Conservation (phyloP, 2,888 invertebrate genomes). For the Griposia aprilina region DNA sequence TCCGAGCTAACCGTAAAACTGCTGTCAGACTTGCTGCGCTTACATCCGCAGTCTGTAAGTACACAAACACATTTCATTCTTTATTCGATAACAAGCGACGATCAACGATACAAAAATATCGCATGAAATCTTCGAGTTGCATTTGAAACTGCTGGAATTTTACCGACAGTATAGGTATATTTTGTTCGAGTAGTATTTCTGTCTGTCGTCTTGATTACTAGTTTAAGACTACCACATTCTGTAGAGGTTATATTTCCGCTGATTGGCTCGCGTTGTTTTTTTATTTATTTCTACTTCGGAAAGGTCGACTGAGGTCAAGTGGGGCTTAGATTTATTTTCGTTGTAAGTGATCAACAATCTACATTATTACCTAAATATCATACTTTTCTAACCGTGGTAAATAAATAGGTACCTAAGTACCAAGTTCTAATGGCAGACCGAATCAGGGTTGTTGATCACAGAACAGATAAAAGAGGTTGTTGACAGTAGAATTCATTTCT, state of each 20-base stretch:
- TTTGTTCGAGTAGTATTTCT: background rate
- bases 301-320: background rate
- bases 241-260: background rate
- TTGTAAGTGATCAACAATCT: background rate
- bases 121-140: background rate
- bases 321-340: background rate
- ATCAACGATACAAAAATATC: background rate
- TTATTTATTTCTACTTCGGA: background rate
- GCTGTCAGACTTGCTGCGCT: slow-evolving; percentile 79
- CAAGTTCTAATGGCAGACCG: background rate
- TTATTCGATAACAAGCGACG: background rate
- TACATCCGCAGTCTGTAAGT: slow-evolving; percentile 84
- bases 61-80: background rate
- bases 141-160: background rate
- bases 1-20: slow-evolving; percentile 79
- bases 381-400: no score
- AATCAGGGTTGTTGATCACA: background rate
- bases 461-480: no score
- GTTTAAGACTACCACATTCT: no score
- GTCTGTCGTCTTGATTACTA: background rate
- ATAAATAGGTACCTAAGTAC: background rate
- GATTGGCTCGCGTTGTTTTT: background rate
- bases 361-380: background rate
- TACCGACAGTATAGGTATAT: background rate
- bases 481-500: background rate